Conservation (phyloP, 2,797 vertebrate genomes). For the Buceros bicornis region DNA sequence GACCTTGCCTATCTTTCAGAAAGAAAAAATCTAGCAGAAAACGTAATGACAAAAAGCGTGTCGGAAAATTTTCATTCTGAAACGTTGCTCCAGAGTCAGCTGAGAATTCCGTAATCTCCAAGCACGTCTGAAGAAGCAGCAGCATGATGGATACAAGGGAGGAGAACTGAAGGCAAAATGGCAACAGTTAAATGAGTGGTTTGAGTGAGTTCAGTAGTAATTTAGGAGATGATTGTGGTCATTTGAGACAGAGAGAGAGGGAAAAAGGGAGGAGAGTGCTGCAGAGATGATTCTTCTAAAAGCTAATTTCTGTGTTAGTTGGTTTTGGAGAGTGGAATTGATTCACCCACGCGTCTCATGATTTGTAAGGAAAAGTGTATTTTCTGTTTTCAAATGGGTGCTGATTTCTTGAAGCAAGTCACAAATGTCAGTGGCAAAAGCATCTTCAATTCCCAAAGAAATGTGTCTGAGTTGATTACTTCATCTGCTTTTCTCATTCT, state of each 20-base stretch:
- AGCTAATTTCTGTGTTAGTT: constrained; percentile 26
- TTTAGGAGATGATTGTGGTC: constrained; percentile 28
- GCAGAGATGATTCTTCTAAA: constrained; percentile 3
- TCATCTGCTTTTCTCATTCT: background rate
- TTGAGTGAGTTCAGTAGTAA: constrained; percentile 37
- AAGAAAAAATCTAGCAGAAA: background rate
- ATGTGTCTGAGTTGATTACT: background rate
- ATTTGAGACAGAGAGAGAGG: constrained; percentile 20
- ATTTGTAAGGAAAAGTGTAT: background rate
- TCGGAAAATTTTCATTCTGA: background rate
- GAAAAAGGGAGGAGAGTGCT: background rate
- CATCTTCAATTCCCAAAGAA: background rate
- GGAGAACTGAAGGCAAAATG: background rate
- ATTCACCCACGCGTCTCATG: background rate
- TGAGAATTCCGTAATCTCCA: background rate
- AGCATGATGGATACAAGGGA: background rate
- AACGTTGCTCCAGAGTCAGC: background rate
- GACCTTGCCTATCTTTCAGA: background rate
- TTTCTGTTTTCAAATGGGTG: background rate
- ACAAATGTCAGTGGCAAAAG: background rate
- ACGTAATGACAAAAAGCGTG: background rate
- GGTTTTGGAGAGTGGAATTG: background rate
- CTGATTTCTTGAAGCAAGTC: background rate
- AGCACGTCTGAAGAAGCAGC: background rate
- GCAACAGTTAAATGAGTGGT: constrained; percentile 35